Conservation (phyloP, 92 coral and sea anemone species). For the Porites rus region DNA sequence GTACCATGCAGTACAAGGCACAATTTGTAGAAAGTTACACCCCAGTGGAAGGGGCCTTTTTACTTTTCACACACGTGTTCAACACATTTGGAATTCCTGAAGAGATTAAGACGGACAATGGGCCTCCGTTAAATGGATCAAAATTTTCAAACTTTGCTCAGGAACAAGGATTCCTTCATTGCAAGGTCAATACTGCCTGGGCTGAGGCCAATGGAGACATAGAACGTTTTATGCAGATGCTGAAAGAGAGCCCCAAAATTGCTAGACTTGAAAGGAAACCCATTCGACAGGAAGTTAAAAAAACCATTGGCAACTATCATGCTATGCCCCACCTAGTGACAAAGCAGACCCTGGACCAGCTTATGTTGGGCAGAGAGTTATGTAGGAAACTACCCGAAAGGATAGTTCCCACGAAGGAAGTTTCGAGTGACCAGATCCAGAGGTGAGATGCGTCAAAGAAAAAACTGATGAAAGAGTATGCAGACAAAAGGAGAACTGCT, state of each 20-base stretch:
- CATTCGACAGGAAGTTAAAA: too few relatives aligned
- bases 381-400: not conserved
- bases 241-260: too few relatives aligned
- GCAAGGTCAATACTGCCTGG: conserved; percentile 41
- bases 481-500: not conserved
- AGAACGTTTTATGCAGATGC: conserved; percentile 19
- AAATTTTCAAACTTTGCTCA: conserved; percentile 16
- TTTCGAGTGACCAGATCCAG: not conserved
- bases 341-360: not conserved
- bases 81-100: conserved; percentile 33
- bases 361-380: not conserved
- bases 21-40: conserved; percentile 25
- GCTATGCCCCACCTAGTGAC: not conserved
- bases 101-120: conserved; percentile 31
- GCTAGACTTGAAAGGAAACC: too few relatives aligned
- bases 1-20: conserved; percentile 41
- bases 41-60: conserved; percentile 2
- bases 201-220: not conserved
- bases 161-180: conserved; percentile 38
- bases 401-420: not conserved
- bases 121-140: conserved; percentile 31
- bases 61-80: conserved; percentile 24
- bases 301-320: too few relatives aligned
- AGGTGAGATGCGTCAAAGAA: not conserved
- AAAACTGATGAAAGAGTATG: not conserved